phyloP scores from a whole-genome alignment of 2,113 vertebrate genomes.

The Chaetops frenatus region DNA sequence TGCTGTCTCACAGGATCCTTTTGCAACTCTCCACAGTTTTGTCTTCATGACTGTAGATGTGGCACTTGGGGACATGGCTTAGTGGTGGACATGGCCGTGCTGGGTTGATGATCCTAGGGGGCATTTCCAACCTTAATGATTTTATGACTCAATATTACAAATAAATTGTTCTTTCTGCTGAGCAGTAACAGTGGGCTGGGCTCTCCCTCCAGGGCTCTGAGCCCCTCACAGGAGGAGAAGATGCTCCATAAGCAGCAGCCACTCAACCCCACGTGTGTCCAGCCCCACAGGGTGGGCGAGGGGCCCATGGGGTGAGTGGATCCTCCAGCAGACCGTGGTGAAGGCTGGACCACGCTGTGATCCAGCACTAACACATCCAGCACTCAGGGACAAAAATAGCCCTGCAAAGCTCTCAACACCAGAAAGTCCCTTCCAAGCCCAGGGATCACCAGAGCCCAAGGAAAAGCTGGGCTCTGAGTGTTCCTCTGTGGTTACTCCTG shows the following conservation, averaged over 20 bases:
- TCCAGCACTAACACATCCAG: not conserved
- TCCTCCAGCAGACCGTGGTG: not conserved
- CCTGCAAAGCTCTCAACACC: not conserved
- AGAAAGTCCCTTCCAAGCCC: not conserved
- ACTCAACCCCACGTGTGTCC: rapidly evolving
- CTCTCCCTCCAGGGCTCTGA: not conserved
- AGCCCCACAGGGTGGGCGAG: not conserved
- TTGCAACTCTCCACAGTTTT: not conserved
- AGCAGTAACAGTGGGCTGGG: rapidly evolving
- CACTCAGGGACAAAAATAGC: not conserved
- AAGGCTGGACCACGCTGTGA: not conserved
- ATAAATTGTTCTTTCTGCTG: not conserved
- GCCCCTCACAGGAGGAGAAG: not conserved
- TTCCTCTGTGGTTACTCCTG: not conserved
- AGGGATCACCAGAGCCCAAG: not conserved
- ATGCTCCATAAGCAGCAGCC: not conserved
- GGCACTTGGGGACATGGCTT: not conserved
- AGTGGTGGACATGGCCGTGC: not conserved
- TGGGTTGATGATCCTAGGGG: not conserved
- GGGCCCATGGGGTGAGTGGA: rapidly evolving
- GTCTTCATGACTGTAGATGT: not conserved
- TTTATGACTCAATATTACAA: not conserved
- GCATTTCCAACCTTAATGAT: not conserved
- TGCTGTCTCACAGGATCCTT: rapidly evolving
- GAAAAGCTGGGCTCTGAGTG: rapidly evolving